Conservation (phyloP, 1,140 invertebrate species). For the Kradibia gibbosae region DNA sequence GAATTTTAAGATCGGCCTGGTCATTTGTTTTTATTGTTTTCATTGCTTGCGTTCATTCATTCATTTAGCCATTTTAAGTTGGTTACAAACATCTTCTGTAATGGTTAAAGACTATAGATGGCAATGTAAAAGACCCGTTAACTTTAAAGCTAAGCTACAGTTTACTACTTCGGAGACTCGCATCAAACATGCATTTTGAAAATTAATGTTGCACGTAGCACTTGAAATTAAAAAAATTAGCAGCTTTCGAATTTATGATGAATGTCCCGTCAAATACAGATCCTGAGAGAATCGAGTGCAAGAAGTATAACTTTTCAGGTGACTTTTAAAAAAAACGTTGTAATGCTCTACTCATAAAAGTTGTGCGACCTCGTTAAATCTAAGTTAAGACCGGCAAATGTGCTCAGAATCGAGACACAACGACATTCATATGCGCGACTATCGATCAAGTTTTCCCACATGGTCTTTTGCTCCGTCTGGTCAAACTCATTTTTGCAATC, state of each 20-base stretch:
- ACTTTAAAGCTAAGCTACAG: no score
- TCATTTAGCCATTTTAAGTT: no score
- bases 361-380: constrained; percentile 16
- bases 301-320: not conserved
- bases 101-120: no score
- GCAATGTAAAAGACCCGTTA: no score
- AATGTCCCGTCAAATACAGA: not conserved
- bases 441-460: constrained; percentile 26
- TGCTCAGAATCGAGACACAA: not conserved
- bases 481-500: not conserved
- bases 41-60: no score
- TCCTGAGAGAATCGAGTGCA: not conserved
- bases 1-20: no score
- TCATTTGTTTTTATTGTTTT: no score
- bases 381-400: constrained; percentile 16
- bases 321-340: not conserved
- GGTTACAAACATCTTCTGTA: no score
- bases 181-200: not conserved
- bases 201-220: not conserved
- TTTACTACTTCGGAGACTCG: not conserved
- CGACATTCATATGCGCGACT: not conserved
- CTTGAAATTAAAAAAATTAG: not conserved
- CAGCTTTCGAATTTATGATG: not conserved
- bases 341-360: not conserved
- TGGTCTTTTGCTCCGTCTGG: not conserved